These are phyloP conservation scores for Cydia fagiglandana DNA, from an alignment of 1,140 invertebrate genomes.

Conservation along the genomic window DNA sequence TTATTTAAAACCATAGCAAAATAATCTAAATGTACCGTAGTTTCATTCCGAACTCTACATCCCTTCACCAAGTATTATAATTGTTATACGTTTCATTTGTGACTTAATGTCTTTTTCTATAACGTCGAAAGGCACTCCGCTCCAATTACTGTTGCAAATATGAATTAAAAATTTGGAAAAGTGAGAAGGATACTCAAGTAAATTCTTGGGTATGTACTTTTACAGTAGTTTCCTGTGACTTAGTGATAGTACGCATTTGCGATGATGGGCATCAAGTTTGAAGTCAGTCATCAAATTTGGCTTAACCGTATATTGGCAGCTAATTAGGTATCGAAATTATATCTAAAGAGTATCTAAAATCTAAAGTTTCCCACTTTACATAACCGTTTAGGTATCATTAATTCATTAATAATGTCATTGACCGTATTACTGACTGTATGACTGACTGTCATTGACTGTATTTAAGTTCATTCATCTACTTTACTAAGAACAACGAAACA, in stretches of 20 bases:
- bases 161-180: conserved; percentile 7
- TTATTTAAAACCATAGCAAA: background rate
- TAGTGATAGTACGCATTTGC: background rate
- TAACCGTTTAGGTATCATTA: too few species aligned
- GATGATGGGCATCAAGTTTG: background rate
- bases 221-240: background rate
- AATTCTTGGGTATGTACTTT: background rate
- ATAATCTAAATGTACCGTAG: background rate
- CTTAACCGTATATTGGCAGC: too few species aligned
- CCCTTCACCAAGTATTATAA: background rate
- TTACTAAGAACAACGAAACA: too few species aligned
- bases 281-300: too few species aligned
- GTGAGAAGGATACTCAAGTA: background rate
- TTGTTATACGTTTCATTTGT: background rate
- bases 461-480: too few species aligned
- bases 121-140: conserved; percentile 17
- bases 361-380: too few species aligned
- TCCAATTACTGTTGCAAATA: conserved; percentile 24
- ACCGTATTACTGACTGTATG: too few species aligned
- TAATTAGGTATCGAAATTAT: too few species aligned
- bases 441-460: too few species aligned
- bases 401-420: too few species aligned
- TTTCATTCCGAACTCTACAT: background rate
- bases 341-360: too few species aligned
- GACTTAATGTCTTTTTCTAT: background rate